Base-by-base conservation (phyloP, 1,140 invertebrate species). In the Drosophila ohnishii region DNA sequence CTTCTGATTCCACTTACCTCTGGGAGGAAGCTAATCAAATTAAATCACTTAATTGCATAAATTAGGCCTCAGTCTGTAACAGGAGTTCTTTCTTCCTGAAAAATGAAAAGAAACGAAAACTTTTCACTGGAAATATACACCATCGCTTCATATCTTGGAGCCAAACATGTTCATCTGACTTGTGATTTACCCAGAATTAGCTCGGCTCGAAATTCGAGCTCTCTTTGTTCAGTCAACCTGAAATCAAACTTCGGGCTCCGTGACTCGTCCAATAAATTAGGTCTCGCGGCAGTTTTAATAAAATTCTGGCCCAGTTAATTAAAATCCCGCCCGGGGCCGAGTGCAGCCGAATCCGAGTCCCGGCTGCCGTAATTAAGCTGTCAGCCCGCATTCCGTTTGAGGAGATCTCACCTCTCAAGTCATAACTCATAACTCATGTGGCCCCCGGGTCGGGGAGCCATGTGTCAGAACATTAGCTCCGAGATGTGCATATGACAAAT, bases 401-500 rank as follows among this genome's bases (percentile, higher is more conserved):
- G 44, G 19, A 65, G 72, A 75, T 75, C 60, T 57, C 72, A 75
- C 72, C 72, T 75, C 51, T 37, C 34, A 65, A 65, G 60, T 55
- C 72, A 44, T 28, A 75, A 66, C 61, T 45, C 60, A 75, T 55
- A 50, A 57, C 71, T 65, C 60, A 75, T 73, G 58, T 74, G 69
- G 58, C 69, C 65, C 63, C 39, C 35, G 67, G 66, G 35, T 59
- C 34, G 51, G 55, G 47, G 53, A 45, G 61, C 47, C 47, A 55
- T 79, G 42, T 56, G 76, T 55, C 62, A 69, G 56, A 32, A 80
- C 83, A 83, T 83, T 81, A 83, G 80, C 76, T 66, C 48, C 32
- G 62, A 78, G 67, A 77, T 75, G 70, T 71, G 82, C 78, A 81
- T 75, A 78, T 82, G 82, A 87, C 82, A 86, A 86, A 87, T 86